Evolutionary conservation across 1,140 invertebrate species (phyloP), one percentile per base, ranked within the genome.

Genomic region (Zaprionus tsacasi): DNA sequence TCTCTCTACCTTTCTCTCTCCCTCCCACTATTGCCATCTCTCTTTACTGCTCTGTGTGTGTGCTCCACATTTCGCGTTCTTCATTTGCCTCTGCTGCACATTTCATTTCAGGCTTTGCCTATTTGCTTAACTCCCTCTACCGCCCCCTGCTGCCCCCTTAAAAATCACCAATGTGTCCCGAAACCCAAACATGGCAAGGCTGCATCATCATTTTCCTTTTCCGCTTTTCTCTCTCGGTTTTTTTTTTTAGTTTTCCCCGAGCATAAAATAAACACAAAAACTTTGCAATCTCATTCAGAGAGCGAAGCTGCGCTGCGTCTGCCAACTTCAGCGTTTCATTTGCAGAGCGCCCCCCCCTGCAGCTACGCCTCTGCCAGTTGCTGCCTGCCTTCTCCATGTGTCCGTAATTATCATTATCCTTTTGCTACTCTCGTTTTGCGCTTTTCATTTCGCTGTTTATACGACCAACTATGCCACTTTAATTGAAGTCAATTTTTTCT

Each of bases 401-500:
- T 72, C 55, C 77, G 74, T 88, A 83, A 88, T 88, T 88, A 88
- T 89, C 83, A 83, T 88, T 88, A 89, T 89, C 85, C 83, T 80
- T 76, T 60, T 64, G 68, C 61, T 67, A 56, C 71, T 58, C 71
- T 58, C 76, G 66, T 79, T 87, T 87, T 87, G 82, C 74, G 78
- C 81, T 85, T 85, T 85, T 85, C 82, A 86, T 86, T 85, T 78
- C 58, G 75, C 80, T 88, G 74, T 88, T 88, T 88, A 88, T 89
- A 75, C 78, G 76, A 70, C 81, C 83, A 89, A 85, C 85, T 89
- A 89, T 88, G 83, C 59, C 85, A 88, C 85, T 88, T 88, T 88
- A 88, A 88, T 88, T 88, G 83, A 80, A 88, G 83, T 88, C 83
- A 88, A 89, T 89, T 89, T 87, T 80, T 88, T 88, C 27, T 78